phyloP scores from a whole-genome alignment of 2,113 vertebrate genomes.

The Zosterops lateralis region DNA sequence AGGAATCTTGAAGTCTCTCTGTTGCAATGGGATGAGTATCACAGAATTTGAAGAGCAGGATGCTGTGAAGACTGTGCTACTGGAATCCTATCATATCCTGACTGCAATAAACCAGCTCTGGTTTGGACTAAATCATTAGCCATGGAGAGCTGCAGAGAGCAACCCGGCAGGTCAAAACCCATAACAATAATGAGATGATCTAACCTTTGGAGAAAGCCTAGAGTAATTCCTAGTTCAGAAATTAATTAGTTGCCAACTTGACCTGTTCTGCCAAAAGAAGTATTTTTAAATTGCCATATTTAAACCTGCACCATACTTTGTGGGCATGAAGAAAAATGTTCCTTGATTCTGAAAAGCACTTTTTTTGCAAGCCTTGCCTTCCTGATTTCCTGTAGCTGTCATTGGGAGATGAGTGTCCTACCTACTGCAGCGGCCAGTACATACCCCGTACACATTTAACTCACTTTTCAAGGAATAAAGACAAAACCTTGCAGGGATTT shows the following conservation, averaged over 20 bases:
- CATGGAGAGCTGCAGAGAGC: not conserved
- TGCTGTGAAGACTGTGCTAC: not conserved
- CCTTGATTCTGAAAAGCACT: not conserved
- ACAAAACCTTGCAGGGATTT: conserved; percentile 33
- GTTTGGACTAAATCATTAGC: not conserved
- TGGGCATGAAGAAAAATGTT: not conserved
- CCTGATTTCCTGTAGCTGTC: not conserved
- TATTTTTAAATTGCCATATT: not conserved
- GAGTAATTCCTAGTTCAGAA: not conserved
- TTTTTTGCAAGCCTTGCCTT: not conserved
- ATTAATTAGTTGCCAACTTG: not conserved
- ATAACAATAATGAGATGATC: not conserved
- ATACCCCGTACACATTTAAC: not conserved
- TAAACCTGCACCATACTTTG: not conserved
- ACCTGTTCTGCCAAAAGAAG: not conserved
- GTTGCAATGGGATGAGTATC: not conserved
- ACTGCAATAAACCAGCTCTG: not conserved
- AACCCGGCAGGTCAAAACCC: not conserved
- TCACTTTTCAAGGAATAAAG: not conserved
- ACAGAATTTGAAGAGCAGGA: not conserved
- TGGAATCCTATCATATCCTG: not conserved
- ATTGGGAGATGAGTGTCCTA: not conserved
- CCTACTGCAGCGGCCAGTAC: not conserved
- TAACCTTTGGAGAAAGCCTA: not conserved
- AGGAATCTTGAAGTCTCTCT: not conserved